Base-by-base conservation (phyloP, 2,113 vertebrate species). In the Scopus umbretta region DNA sequence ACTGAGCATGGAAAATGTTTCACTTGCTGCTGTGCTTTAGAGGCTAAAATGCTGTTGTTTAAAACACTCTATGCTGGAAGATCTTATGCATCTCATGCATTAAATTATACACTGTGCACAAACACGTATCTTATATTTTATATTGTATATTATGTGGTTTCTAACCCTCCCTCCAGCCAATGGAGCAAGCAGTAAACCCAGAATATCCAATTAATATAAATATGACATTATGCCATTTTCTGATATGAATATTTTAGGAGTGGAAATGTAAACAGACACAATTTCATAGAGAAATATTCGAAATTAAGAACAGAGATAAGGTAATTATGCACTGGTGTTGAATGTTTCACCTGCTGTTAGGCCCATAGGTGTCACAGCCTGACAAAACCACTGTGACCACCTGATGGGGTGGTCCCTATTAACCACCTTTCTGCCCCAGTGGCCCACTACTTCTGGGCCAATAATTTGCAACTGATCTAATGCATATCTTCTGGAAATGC, bases 11-110 rank as follows among this genome's bases (percentile, higher is more conserved):
- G 89, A 89, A 97, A 97, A 97, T 96, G 85, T 93, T 97, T 95
- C 95, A 94, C 96, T 83, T 40, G 62, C 95, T 34, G 81, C 83
- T 38, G 45, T 45, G 88, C 91, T 94, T 89, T 50, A 30, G 66
- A 85, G 72, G 83, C 65, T 93, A 55, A 96, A 94, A 88, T 79
- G 97, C 86, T 94, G 96, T 98, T 98, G 97, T 98, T 98, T 98
- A 98, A 98, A 97, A 92, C 92, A 91, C 93, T 90, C 96, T 88
- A 50, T 94, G 92, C 94, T 96, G 82, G 84, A 86, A 97, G 97
- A 96, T 53, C 94, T 95, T 82, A 62, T 90, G 53, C 84, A 90
- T 80, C 86, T 93, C 71, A 84, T 90, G 92, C 80, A 97, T 96
- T 98, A 97, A 98, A 97, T 98, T 98, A 97, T 87, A 96, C 70